Base-by-base conservation (phyloP, 1,140 invertebrate genomes). In the Aphaenogaster ashmeadi region DNA sequence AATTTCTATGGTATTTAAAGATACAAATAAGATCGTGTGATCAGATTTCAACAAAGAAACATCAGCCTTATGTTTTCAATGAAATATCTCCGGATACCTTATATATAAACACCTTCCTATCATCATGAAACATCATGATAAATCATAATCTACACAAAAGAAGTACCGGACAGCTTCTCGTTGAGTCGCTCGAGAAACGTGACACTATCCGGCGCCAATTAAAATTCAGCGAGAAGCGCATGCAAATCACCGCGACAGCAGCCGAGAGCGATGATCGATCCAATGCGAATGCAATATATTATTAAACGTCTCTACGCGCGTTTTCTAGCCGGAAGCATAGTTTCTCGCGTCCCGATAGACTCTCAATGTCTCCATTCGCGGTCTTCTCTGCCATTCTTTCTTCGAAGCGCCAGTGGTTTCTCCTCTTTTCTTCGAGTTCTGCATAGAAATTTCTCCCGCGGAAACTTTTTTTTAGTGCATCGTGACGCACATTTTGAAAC, bases 251-350 rank as follows among this genome's bases (percentile, higher is more conserved):
- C 18, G 38, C 62, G 66, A 72, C 79, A 58, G 11, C 66, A 44
- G n/a, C 9, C 38, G 50, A 56, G 38, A 44, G 18, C 50, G 27
- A 69, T 54, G 36, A 80, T 67, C 78, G 38, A 72, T 58, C 52
- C 66, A 36, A 52, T 67, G 79, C 21, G 15, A 72, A 58, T 36
- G 38, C 67, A 44, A 44, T 58, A 21, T 83, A 44, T 83, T 83
- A 83, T 83, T 83, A 72, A 81, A 38, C 11, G 38, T 56, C 50
- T 71, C 66, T 52, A 66, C 33, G 33, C 44, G 52, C 66, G 38
- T 80, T 80, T 80, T 81, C 64, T 81, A 81, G 47, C 78, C 78
- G 78, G 78, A 47, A 69, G 78, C 78, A 54, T 81, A 81, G 18
- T 81, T 81, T 81, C 78, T 79, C 77, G 77, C 33, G 58, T n/a